Evolutionary conservation across 2,797 vertebrate species (phyloP).

Genomic region (Rhodeus uyekii): DNA sequence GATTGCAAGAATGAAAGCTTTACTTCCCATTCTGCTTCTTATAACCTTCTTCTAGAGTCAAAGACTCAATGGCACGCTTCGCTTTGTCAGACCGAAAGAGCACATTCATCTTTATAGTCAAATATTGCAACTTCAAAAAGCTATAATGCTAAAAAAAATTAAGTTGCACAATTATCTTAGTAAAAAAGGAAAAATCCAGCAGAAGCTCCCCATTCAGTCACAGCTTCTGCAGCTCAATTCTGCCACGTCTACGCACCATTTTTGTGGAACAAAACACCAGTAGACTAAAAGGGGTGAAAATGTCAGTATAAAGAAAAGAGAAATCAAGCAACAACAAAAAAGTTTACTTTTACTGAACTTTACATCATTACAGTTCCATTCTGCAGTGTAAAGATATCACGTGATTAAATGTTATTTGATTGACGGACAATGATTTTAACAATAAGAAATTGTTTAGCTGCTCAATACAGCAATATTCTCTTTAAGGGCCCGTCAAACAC

Average conservation of each 20-base stretch:
- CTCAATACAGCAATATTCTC: no score
- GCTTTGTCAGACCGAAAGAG: not conserved
- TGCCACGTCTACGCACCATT: not conserved
- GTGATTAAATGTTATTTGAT: no score
- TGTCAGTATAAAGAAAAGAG: no score
- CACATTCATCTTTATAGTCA: not conserved
- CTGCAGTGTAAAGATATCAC: no score
- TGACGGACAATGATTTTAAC: no score
- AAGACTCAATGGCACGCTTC: not conserved
- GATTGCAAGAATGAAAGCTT: not conserved
- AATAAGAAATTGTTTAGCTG: no score
- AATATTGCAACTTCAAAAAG: not conserved
- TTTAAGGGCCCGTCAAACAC: no score
- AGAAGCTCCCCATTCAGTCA: not conserved
- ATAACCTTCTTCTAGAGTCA: not conserved
- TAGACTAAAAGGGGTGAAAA: no score
- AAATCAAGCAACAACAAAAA: no score
- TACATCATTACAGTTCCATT: no score
- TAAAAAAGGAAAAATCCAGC: not conserved
- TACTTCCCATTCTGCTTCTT: conserved; percentile 2
- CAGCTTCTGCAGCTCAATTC: not conserved
- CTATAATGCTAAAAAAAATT: not conserved
- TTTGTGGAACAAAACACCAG: not conserved
- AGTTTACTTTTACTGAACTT: no score
- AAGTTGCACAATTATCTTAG: not conserved